phyloP scores from a whole-genome alignment of 2,888 invertebrate genomes.

The Muschampia plurimacula region DNA sequence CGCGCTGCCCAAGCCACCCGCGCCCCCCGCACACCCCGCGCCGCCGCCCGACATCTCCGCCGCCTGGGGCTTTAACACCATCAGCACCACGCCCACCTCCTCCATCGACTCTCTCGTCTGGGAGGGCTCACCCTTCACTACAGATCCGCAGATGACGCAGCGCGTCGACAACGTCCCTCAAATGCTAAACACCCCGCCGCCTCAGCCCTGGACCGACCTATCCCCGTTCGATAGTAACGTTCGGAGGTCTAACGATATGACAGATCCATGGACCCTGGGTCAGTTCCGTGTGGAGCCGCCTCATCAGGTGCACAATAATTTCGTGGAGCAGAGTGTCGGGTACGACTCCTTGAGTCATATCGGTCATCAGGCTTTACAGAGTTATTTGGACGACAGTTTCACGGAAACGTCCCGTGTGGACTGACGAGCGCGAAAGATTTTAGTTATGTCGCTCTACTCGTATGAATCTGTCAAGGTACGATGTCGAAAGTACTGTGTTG shows the following conservation, averaged over 20 bases:
- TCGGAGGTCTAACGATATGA: slow-evolving; percentile 59
- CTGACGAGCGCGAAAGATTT: slow-evolving; percentile 57
- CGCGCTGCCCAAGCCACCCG: slow-evolving; percentile 62
- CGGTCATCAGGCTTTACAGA: slow-evolving; percentile 61
- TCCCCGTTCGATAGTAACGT: slow-evolving; percentile 66
- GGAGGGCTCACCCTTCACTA: slow-evolving; percentile 61
- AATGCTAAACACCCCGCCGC: slow-evolving; percentile 68
- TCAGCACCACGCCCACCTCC: slow-evolving; percentile 55
- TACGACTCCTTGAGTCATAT: slow-evolving; percentile 71
- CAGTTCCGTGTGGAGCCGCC: slow-evolving; percentile 77
- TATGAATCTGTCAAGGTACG: neutral
- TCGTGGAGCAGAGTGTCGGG: slow-evolving; percentile 72
- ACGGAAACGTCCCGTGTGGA: slow-evolving; percentile 74
- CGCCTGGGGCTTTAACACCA: slow-evolving; percentile 69
- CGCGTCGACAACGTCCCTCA: slow-evolving; percentile 60
- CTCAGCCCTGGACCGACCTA: slow-evolving; percentile 67
- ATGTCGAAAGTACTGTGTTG: neutral
- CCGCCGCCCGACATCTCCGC: slow-evolving; percentile 61
- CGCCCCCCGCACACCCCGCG: slow-evolving; percentile 61
- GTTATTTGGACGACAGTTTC: slow-evolving; percentile 72
- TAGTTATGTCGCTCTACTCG: neutral
- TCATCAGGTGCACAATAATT: slow-evolving; percentile 68
- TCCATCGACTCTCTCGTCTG: slow-evolving; percentile 72
- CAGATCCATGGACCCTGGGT: slow-evolving; percentile 74
- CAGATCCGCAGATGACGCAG: slow-evolving; percentile 52